Base-by-base conservation (phyloP, 2,113 vertebrate genomes). In the Sinocyclocheilus maitianheensis region DNA sequence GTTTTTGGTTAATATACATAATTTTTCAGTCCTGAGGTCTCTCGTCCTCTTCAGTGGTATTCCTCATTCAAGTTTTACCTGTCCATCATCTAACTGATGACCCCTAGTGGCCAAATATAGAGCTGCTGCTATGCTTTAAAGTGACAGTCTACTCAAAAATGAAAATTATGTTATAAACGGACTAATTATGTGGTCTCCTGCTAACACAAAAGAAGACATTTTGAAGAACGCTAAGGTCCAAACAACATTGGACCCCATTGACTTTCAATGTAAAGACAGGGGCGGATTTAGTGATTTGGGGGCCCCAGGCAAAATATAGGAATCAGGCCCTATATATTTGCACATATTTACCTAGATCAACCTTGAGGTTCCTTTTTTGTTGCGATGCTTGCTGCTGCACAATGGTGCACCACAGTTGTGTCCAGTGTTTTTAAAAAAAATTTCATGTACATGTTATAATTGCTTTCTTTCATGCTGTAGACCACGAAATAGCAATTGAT, bases 31-130 rank as follows among this genome's bases (percentile, higher is more conserved):
- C 24, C 24, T 34, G 0, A 76, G 5, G 43, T 51, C n/a, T 78
- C 18, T 11, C 0, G 4, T 55, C 43, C 75, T 78, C 18, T 58
- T 58, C 26, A 78, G 9, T 10, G 0, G 26, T 37, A 9, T 20
- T 37, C 22, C 34, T 80, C 12, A 14, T 12, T 79, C 18, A 12
- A 4, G 14, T 11, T 55, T 71, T 18, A 46, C 22, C 30, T 11
- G 72, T 86, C 69, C 40, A 30, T 92, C 90, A 86, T 84, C 67
- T 9, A 86, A 75, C 91, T 82, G 91, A 81, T 90, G 83, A 91
- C 95, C 91, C 88, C 95, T 94, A 90, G 91, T 94, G 95, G 93
- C 78, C 46, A 60, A 74, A 88, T 48, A 76, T 37, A 86, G 62
- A 89, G 77, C 40, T 83, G 65, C 89, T 88, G n/a, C 53, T 22